Evolutionary conservation across 2,888 invertebrate genomes (phyloP), one percentile per base, ranked within the genome.

Genomic region (Strigamia crassipes): DNA sequence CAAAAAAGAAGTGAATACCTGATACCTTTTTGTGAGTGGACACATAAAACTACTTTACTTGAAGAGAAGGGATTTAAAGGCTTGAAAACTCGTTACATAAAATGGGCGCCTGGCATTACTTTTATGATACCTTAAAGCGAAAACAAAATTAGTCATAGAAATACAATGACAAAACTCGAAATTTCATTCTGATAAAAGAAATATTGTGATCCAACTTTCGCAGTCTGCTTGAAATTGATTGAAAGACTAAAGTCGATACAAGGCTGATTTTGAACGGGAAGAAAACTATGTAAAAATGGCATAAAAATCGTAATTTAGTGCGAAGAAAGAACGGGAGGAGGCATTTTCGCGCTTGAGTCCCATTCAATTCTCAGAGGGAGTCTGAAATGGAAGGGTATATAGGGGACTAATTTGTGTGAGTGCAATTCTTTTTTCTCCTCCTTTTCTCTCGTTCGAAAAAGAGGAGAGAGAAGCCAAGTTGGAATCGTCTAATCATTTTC

Each of bases 391-490:
- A 73, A 73, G 73, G 73, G 73, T 73, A 73, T 27, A 73, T 73
- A 73, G 73, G 73, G 73, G 73, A 73, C 73, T 73, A 73, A 73
- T 73, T 73, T 73, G 73, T 73, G 73, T 73, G 73, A 73, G 73
- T 73, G 73, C 73, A 73, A 27, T 73, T 73, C 73, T 73, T 31
- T 73, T 66, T 73, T 18, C 10, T 51, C n/a, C 10, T 9, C 38
- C 38, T 38, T 38, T 38, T 38, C 38, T 38, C 8, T 73, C 13
- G 27, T 73, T 31, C 31, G 12, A 13, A 73, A 73, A 31, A 23
- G 66, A 23, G 73, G 12, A 31, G 51, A n/a, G 73, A 31, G 13
- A 31, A 73, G 31, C 27, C 1, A 27, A 73, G 73, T 12, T 73
- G 31, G 31, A 73, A 73, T 27, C 73, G 73, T 73, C 73, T 73